Conservation (phyloP, 2,888 invertebrate genomes). For the Aleiodes testaceus region DNA sequence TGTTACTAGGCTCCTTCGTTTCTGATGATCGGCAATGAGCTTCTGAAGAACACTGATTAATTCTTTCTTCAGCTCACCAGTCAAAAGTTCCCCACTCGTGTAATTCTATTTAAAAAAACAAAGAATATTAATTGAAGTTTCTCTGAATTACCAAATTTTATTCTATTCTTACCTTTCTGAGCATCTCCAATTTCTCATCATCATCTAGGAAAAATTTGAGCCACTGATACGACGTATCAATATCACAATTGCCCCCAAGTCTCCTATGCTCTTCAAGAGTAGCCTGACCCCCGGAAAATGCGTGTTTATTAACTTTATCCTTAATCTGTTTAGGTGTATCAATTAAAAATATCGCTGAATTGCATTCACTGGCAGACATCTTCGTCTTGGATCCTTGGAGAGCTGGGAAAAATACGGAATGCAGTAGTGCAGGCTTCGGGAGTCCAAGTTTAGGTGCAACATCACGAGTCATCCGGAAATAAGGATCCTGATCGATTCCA, state of each 20-base stretch:
- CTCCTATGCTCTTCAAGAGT: slow-evolving; percentile 94
- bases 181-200: slow-evolving; percentile 87
- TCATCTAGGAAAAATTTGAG: slow-evolving; percentile 96
- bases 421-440: slow-evolving; percentile 90
- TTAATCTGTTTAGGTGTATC: slow-evolving; percentile 97
- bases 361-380: slow-evolving; percentile 97
- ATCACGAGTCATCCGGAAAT: slow-evolving; percentile 98
- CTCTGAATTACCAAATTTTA: too few species aligned
- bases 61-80: slow-evolving; percentile 95
- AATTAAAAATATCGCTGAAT: slow-evolving; percentile 94
- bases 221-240: slow-evolving; percentile 97
- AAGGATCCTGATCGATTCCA: slow-evolving; percentile 99
- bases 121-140: background rate
- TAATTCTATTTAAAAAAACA: slow-evolving; percentile 77
- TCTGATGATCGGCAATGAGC: slow-evolving; percentile 88
- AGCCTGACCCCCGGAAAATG: slow-evolving; percentile 96
- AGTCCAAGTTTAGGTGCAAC: slow-evolving; percentile 93
- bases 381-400: slow-evolving; percentile 97
- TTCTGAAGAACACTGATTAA: slow-evolving; percentile 87
- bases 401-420: slow-evolving; percentile 92
- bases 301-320: slow-evolving; percentile 96
- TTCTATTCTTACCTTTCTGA: slow-evolving; percentile 80
- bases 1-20: slow-evolving; percentile 84
- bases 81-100: slow-evolving; percentile 89
- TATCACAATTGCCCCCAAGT: slow-evolving; percentile 94